Evolutionary conservation across 2,113 vertebrate genomes (phyloP), one percentile per base, ranked within the genome.

Genomic region (Paratilapia polleni): DNA sequence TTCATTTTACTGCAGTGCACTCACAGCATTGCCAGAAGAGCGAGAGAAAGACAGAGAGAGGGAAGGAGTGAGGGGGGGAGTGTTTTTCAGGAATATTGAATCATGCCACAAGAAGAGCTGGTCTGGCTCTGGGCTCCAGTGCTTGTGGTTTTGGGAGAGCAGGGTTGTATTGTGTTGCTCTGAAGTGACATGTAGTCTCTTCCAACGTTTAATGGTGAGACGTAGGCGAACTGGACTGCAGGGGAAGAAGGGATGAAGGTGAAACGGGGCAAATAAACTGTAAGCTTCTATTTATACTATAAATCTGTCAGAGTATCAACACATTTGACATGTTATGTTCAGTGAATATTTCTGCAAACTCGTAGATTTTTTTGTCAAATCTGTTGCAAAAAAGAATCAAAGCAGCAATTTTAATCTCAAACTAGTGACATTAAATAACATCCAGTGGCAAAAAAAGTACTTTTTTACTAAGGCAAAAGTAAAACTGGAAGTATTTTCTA

Each of bases 1-100:
- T 90, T 93, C 64, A 77, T 87, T 93, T 90, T 80, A 93, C 92
- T 91, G 90, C 85, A 88, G 73, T 86, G 87, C 88, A 93, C 87
- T 93, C 73, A 81, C 49, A 73, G 31, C 5, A 8, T 9, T 86
- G 86, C 81, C 90, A 83, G 61, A 78, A 77, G 81, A 54, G 81
- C 4, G 8, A 59, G 80, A 24, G 73, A 11, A 58, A 36, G 52
- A 36, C 49, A 13, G 60, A 62, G 22, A 5, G n/a, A 20, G 74
- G 56, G n/a, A n/a, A 34, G n/a, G 52, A n/a, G 66, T 22, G 54
- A 41, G 54, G 19, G 1, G 5, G n/a, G n/a, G 57, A 68, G 36
- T 10, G 43, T 81, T 86, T 60, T 84, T 86, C 70, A 90, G 89
- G 75, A 92, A 80, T 91, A 84, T 87, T 92, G 86, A 91, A 94